These are phyloP conservation scores for Tetanocera ferruginea DNA, from an alignment of 2,888 invertebrate species.

Conservation along the genomic window DNA sequence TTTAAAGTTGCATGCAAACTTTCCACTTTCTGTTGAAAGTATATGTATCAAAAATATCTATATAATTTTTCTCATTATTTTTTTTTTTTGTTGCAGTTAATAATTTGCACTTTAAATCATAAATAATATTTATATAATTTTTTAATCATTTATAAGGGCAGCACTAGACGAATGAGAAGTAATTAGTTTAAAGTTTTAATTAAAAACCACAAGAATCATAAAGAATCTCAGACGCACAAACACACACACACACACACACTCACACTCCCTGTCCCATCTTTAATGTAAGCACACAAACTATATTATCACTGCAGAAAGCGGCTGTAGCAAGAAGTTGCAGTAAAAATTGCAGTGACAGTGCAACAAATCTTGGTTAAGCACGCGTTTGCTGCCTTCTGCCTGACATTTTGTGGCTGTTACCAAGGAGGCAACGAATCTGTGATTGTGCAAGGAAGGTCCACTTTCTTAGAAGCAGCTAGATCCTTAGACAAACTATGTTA, in stretches of 20 bases:
- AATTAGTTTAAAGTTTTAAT: constrained; percentile 32
- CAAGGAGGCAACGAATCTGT: background rate
- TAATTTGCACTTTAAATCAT: background rate
- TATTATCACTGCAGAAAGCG: background rate
- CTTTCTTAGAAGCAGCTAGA: background rate
- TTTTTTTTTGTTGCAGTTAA: background rate
- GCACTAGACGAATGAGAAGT: constrained; percentile 15
- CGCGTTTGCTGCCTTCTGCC: background rate
- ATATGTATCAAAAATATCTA: too few relatives aligned
- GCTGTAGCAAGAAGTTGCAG: background rate
- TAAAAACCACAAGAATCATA: constrained; percentile 27
- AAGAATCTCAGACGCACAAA: background rate
- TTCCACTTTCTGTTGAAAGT: too few relatives aligned
- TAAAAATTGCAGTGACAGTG: background rate
- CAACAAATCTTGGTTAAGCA: constrained; percentile 22
- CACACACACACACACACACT: background rate
- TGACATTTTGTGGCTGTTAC: background rate
- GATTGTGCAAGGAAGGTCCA: background rate
- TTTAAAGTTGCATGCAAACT: too few relatives aligned
- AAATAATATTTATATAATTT: constrained; percentile 23
- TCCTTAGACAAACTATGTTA: background rate
- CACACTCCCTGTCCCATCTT: background rate
- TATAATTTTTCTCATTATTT: too few relatives aligned
- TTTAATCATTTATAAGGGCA: background rate
- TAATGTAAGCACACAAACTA: background rate